Percentiles rank a stretch among this genome's conserved stretches.
These are phyloP conservation scores for Cosmorhoe ocellata DNA, from an alignment of 2,888 invertebrate genomes.

Conservation along the genomic window DNA sequence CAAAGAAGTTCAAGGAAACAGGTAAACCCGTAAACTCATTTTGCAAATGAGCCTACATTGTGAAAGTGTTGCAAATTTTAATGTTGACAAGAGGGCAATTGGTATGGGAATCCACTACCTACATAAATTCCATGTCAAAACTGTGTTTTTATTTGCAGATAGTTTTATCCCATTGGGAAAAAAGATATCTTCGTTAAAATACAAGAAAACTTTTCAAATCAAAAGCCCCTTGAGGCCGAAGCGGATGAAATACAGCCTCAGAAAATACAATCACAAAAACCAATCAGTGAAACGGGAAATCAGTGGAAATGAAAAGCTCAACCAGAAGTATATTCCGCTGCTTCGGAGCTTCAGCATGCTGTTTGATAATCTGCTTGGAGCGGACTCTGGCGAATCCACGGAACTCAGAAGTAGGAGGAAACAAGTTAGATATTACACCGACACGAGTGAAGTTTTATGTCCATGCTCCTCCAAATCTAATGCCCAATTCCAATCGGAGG, in stretches of 20 bases:
- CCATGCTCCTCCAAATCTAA: constrained; percentile 40
- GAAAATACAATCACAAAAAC: constrained; percentile 49
- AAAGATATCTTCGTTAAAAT: constrained; percentile 51
- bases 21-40: constrained; percentile 33
- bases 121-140: no score
- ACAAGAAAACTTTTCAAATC: constrained; percentile 58
- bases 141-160: constrained; percentile 40
- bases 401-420: constrained; percentile 45
- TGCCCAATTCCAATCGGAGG: constrained; percentile 42
- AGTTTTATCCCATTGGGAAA: constrained; percentile 30
- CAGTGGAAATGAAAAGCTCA: constrained; percentile 54
- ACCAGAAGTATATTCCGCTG: constrained; percentile 64
- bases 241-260: constrained; percentile 50
- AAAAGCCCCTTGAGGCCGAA: constrained; percentile 60
- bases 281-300: constrained; percentile 59
- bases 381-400: constrained; percentile 53
- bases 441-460: constrained; percentile 23
- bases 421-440: constrained; percentile 40
- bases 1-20: constrained; percentile 38
- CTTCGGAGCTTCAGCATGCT: constrained; percentile 69
- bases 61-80: background rate
- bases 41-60: constrained; percentile 11
- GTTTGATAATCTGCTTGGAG: constrained; percentile 66
- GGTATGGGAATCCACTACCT: no score
- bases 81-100: no score